Evolutionary conservation across 2,797 vertebrate genomes (phyloP), one percentile per base, ranked within the genome.

Genomic region (Anableps anableps): DNA sequence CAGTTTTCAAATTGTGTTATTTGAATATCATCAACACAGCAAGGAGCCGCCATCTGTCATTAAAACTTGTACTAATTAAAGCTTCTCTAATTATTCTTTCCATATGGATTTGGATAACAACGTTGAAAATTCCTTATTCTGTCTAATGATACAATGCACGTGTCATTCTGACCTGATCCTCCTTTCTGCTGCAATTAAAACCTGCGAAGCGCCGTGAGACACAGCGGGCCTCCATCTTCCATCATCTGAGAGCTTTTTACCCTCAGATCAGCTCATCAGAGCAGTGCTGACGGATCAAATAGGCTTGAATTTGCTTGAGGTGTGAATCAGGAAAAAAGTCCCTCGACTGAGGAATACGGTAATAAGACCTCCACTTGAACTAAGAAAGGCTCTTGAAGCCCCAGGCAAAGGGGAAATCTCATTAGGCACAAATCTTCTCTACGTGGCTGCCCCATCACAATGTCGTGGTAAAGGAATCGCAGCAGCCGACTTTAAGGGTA

Each of bases 321-420:
- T 95, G 88, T 80, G 88, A 95, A 90, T 89, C 72, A 86, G 58
- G 41, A 71, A 68, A 74, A 87, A 83, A 91, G 91, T 89, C 81
- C 85, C 92, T 87, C 80, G 70, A 90, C 90, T 88, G 88, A 92
- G 89, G 90, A 91, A 92, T 88, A 91, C 89, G 74, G 90, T 93
- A 95, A 95, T 94, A 94, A 94, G 93, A 91, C 91, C 93, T 94
- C 85, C 84, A 94, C 93, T 94, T 96, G 93, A 96, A 96, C 94
- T 88, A 88, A 92, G 88, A 82, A 83, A 78, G 91, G 89, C 80
- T 90, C 83, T 83, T 72, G 70, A 82, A 88, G 88, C 92, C 92
- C 43, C 77, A 53, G 90, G 91, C 85, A 2, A 82, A 79, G 36
- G 79, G 71, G 89, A 88, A 94, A 94, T 93, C 95, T 96, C 94